phyloP scores from a whole-genome alignment of 2,888 invertebrate species.

The Callosobruchus maculatus region DNA sequence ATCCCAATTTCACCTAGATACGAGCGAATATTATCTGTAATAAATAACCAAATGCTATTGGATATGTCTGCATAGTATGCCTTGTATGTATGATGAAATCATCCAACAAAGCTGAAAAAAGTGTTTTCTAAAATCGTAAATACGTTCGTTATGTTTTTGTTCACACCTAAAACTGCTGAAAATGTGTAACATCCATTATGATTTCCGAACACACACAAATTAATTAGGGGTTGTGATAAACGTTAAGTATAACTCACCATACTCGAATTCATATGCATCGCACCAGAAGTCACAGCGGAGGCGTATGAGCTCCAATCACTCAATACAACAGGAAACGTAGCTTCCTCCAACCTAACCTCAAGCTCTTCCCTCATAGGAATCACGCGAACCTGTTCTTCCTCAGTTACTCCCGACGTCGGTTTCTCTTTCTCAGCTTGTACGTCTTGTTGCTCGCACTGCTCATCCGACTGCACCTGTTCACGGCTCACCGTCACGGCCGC shows the following conservation, averaged over 20 bases:
- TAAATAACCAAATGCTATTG: too few relatives aligned
- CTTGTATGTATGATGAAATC: too few relatives aligned
- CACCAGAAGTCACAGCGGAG: slow-evolving; percentile 27
- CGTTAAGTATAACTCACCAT: slow-evolving; percentile 34
- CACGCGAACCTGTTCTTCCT: slow-evolving; percentile 45
- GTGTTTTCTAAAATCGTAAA: too few relatives aligned
- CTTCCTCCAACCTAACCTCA: slow-evolving; percentile 55
- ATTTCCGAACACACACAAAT: too few relatives aligned
- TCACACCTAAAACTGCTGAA: too few relatives aligned
- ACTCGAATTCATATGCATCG: slow-evolving; percentile 49
- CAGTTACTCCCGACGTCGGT: not conserved
- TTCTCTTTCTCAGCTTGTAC: slow-evolving; percentile 2
- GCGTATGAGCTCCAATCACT: slow-evolving; percentile 44
- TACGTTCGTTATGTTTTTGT: too few relatives aligned
- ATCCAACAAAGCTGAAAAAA: too few relatives aligned
- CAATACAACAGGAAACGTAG: slow-evolving; percentile 50
- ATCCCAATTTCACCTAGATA: too few relatives aligned
- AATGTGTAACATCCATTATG: too few relatives aligned
- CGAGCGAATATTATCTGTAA: too few relatives aligned
- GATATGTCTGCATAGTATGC: too few relatives aligned
- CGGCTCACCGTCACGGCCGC: slow-evolving; percentile 6
- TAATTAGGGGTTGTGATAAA: too few relatives aligned
- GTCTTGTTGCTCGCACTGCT: slow-evolving; percentile 15
- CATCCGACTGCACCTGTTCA: not conserved
- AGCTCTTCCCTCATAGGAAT: slow-evolving; percentile 59